A percentile compares a stretch with the other conserved stretches of the same genome.
Conservation (phyloP, 2,888 invertebrate genomes). For the Folsomia candida region DNA sequence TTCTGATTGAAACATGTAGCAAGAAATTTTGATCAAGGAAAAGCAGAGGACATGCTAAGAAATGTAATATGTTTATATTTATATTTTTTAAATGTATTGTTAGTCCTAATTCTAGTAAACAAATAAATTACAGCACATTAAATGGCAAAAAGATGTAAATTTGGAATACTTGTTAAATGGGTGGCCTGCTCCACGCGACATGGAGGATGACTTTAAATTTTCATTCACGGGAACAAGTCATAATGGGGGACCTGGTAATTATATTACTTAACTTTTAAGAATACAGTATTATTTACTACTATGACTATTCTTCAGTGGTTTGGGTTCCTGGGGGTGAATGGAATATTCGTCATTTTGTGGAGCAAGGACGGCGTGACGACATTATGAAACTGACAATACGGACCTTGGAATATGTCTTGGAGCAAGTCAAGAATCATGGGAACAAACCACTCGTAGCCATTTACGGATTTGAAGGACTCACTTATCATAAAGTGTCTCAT, state of each 20-base stretch:
- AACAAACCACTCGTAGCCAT: slow-evolving; percentile 28
- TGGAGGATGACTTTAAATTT: slow-evolving; percentile 30
- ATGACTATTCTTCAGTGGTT: slow-evolving; percentile 12
- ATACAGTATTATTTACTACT: neutral
- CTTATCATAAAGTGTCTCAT: slow-evolving; percentile 33
- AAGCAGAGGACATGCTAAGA: slow-evolving; percentile 25
- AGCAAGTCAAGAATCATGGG: slow-evolving; percentile 15
- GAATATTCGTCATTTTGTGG: slow-evolving; percentile 24
- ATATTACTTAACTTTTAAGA: neutral
- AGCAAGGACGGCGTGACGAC: slow-evolving; percentile 24
- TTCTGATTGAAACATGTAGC: neutral
- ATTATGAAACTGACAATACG: slow-evolving; percentile 19
- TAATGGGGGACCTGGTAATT: slow-evolving; percentile 29
- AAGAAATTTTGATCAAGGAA: slow-evolving; percentile 3
- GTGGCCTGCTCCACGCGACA: slow-evolving; percentile 16
- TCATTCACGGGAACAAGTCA: slow-evolving; percentile 25
- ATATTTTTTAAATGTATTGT: too few relatives aligned
- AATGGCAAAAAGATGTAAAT: slow-evolving; percentile 32
- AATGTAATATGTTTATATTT: slow-evolving; percentile 11
- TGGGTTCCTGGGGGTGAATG: slow-evolving; percentile 30
- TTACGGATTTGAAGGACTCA: slow-evolving; percentile 28
- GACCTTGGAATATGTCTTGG: slow-evolving; percentile 23
- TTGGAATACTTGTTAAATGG: neutral
- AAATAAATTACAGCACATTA: slow-evolving; percentile 21
- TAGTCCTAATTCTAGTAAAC: too few relatives aligned